Evolutionary conservation across 1,140 invertebrate genomes (phyloP), one percentile per base, ranked within the genome.

Genomic region (Drosophila varians): DNA sequence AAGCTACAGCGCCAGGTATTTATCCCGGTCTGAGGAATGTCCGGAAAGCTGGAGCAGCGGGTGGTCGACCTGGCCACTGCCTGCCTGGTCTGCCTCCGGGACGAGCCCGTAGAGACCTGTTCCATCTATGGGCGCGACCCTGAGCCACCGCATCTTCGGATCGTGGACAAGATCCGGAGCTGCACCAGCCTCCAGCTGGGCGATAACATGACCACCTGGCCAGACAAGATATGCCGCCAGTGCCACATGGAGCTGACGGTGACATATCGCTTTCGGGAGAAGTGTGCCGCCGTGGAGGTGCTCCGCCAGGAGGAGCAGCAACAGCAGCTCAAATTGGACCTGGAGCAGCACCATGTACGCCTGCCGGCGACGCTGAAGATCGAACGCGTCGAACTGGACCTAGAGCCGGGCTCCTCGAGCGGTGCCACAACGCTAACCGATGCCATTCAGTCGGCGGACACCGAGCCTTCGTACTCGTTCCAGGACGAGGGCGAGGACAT

Each of bases 81-180:
- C 43, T 94, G 93, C 74, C 86, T 93, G 46, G 91, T 93, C 64
- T 94, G 93, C 74, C 77, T 94, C 55, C 92, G 92, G 68, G 92
- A 91, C 47, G 92, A 93, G 40, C 52, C 70, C 6, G 64, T 73
- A 5, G 92, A 92, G 89, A 92, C 92, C 16, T 42, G 38, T 52
- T 92, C 92, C n/a, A 88, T 93, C 2, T 93, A 93, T 72, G 92
- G 92, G 88, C 92, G 91, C 79, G 93, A 93, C 61, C 51, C 66
- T 43, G 77, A 87, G 91, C 92, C 91, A 90, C 92, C 90, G 91
- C 71, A 90, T 7, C 66, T 74, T 51, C 65, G 92, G 47, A 92
- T 94, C 26, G 87, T 92, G 60, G 93, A 93, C 69, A 93, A 93
- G 74, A 93, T 93, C 66, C 90, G 91, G n/a, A 91, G 88, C 79